Base-by-base conservation (phyloP, 2,113 vertebrate genomes). In the Mirza zaza region DNA sequence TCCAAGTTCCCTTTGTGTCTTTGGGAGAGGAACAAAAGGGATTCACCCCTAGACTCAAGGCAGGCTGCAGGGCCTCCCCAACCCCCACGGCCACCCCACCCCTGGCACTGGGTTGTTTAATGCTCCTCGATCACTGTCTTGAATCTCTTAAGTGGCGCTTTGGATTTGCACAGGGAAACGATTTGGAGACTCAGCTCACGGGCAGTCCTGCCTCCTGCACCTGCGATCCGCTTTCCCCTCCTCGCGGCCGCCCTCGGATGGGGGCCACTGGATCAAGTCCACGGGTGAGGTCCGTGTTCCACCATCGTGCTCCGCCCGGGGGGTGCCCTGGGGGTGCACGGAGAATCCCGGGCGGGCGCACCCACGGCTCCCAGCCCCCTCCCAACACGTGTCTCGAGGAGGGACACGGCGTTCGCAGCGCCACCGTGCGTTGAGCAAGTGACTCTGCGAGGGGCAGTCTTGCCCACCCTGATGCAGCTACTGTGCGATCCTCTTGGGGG, bases 401-500 rank as follows among this genome's bases (percentile, higher is more conserved):
- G 23, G 50, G 27, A 32, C 39, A 39, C 11, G 63, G 3, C n/a
- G 4, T 20, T 18, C 39, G n/a, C 21, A 27, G 42, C 0, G 1
- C n/a, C 52, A 15, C 50, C 0, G 1, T 20, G 63, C 5, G 1
- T 3, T 18, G 25, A 4, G 25, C 84, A 65, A 18, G 34, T 45
- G 34, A 84, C 39, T 48, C 34, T 7, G 6, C 0, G 0, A 85
- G 70, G 2, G 23, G 0, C 4, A 59, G 34, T 23, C 23, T 3
- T 25, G 23, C 11, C 50, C 12, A 20, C 67, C 4, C 8, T 42
- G 34, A 27, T n/a, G 36, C 73, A 50, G 65, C 45, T 45, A 0
- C n/a, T 5, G 4, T 21, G 39, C n/a, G 27, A 5, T 13, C 4
- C 1, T 0, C 50, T 34, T 13, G 5, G 39, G 5, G 0, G 9